Conservation (phyloP, 1,140 invertebrate species). For the Aphelinus certus region DNA sequence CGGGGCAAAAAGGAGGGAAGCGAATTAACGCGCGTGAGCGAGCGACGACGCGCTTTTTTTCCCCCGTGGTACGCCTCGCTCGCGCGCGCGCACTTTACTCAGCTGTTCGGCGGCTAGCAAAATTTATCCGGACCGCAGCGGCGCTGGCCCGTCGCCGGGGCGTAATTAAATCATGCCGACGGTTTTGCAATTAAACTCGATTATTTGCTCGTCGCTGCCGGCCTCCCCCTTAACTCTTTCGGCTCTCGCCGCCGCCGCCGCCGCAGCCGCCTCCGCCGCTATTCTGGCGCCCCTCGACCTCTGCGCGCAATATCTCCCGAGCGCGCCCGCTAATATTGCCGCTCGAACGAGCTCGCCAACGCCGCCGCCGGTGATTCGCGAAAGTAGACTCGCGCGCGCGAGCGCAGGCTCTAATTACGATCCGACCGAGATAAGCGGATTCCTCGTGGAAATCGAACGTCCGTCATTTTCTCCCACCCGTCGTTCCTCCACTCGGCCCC, state of each 20-base stretch:
- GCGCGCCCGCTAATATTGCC: conserved; percentile 55
- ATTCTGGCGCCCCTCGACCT: conserved; percentile 47
- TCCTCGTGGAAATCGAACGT: conserved; percentile 28
- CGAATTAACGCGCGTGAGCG: conserved; percentile 5
- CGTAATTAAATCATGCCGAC: conserved; percentile 67
- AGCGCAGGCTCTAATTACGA: conserved; percentile 51
- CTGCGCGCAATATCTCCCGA: conserved; percentile 57
- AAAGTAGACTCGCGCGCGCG: conserved; percentile 51
- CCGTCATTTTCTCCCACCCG: not conserved
- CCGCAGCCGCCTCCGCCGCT: conserved; percentile 31
- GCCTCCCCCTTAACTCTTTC: conserved; percentile 61
- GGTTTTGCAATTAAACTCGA: conserved; percentile 69
- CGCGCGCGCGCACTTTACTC: conserved; percentile 27
- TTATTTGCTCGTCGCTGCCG: conserved; percentile 65
- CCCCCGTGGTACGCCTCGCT: not conserved
- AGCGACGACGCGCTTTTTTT: not conserved
- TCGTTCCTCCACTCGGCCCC: not conserved
- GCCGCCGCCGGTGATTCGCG: conserved; percentile 46
- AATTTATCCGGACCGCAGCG: conserved; percentile 34
- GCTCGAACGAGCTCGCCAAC: conserved; percentile 45
- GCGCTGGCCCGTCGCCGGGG: conserved; percentile 46
- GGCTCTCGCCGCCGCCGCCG: conserved; percentile 37
- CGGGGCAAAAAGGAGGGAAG: not conserved
- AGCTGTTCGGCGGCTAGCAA: conserved; percentile 19
- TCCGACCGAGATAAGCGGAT: conserved; percentile 31